Base-by-base conservation (phyloP, 2,888 invertebrate genomes). In the Druceiella hillmani region DNA sequence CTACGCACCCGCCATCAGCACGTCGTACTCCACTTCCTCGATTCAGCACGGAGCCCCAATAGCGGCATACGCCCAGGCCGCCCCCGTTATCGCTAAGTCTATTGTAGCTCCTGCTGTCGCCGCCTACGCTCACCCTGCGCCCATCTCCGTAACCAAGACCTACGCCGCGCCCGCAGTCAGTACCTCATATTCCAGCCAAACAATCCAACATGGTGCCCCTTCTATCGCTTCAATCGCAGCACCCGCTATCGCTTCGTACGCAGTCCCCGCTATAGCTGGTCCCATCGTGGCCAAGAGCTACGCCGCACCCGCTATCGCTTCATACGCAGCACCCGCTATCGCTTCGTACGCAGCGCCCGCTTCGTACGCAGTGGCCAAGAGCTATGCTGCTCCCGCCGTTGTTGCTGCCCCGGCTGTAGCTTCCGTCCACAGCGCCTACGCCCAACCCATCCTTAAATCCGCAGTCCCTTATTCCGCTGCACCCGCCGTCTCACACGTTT, bases 401-500 rank as follows among this genome's bases (percentile, higher is more conserved):
- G 50, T 52, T 11, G 58, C 56, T 25, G 52, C 58, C 11, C n/a
- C n/a, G n/a, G n/a, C n/a, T n/a, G n/a, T n/a, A n/a, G n/a, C n/a
- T n/a, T n/a, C n/a, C n/a, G n/a, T n/a, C n/a, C n/a, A n/a, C n/a
- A 52, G 55, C 48, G 43, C 61, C 50, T 58, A 56, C 20, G 51
- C 47, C 51, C 61, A 53, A 52, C 70, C 56, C 46, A 69, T 56
- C 12, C 48, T 58, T 39, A 63, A 63, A 42, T 57, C 65, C 27
- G 69, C 67, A 33, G 51, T 76, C 32, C 56, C 68, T 16, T 77
- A 77, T 61, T 70, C 73, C 17, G 77, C 80, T 25, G 76, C 78
- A 22, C 74, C 68, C 34, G 62, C 63, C 40, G 79, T 79, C 25
- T 76, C 81, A 41, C 80, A 81, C 57, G 74, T 77, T 44, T 63